Conservation (phyloP, 2,888 invertebrate species). For the Epinotia nisella region DNA sequence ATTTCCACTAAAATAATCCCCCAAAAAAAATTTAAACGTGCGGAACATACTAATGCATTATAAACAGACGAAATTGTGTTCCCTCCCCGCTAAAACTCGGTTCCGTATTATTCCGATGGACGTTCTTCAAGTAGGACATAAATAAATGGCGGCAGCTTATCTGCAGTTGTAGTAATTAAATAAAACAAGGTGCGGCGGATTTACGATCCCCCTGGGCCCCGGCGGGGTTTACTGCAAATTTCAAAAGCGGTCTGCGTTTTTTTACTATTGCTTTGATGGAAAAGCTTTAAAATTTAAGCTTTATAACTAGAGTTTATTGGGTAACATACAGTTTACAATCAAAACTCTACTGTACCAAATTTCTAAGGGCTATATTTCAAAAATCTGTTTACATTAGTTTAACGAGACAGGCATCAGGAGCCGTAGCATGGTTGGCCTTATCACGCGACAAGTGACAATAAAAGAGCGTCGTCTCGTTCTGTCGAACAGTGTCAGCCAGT, state of each 20-base stretch:
- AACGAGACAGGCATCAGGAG: no score
- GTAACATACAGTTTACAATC: no score
- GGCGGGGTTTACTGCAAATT: constrained; percentile 16
- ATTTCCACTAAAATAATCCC: no score
- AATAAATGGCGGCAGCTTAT: constrained; percentile 50
- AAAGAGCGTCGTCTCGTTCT: no score
- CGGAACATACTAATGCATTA: neutral
- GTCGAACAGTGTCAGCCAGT: no score
- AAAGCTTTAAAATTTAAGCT: no score
- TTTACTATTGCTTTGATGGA: neutral
- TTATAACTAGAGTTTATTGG: no score
- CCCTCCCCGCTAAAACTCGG: neutral
- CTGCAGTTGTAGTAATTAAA: constrained; percentile 62
- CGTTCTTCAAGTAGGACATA: constrained; percentile 24
- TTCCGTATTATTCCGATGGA: constrained; percentile 18
- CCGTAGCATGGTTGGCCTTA: no score
- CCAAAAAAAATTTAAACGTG: neutral
- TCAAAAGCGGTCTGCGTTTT: constrained; percentile 17
- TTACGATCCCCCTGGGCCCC: constrained; percentile 48
- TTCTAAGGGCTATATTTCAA: no score
- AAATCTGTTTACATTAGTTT: no score
- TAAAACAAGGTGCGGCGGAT: constrained; percentile 66
- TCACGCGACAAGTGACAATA: no score
- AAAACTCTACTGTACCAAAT: no score
- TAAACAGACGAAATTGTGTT: neutral